These are phyloP conservation scores for Aleiodes sp. DNA, from an alignment of 1,140 invertebrate species.

Conservation along the genomic window DNA sequence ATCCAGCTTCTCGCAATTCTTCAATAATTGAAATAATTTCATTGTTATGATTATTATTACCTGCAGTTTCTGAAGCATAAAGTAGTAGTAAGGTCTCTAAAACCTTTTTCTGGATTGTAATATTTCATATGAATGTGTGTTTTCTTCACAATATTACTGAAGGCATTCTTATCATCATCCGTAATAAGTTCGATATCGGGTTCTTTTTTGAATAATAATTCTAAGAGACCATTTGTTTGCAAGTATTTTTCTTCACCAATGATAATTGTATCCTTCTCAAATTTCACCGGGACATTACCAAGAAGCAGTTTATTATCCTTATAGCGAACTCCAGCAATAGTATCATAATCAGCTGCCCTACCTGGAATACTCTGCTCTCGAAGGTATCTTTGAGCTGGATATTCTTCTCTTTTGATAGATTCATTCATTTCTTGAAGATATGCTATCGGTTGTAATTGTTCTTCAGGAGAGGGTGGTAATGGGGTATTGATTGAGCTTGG, in stretches of 20 bases:
- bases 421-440: too few relatives aligned
- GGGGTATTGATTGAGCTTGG: too few relatives aligned
- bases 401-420: too few relatives aligned
- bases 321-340: neutral
- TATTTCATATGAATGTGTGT: neutral
- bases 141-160: neutral
- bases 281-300: neutral
- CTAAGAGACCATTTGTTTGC: neutral
- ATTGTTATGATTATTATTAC: constrained; percentile 52
- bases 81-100: constrained; percentile 33
- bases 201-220: neutral
- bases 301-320: too few relatives aligned
- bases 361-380: too few relatives aligned
- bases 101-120: neutral
- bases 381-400: too few relatives aligned
- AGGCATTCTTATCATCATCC: neutral
- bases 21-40: constrained; percentile 49
- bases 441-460: too few relatives aligned
- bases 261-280: neutral
- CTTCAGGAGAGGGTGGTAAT: too few relatives aligned
- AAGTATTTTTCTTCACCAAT: neutral
- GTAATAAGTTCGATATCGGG: too few relatives aligned
- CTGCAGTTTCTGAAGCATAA: constrained; percentile 48
- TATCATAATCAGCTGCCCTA: neutral
- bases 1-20: constrained; percentile 26